Evolutionary conservation across 2,113 vertebrate species (phyloP).

Genomic region (Nibea coibor): DNA sequence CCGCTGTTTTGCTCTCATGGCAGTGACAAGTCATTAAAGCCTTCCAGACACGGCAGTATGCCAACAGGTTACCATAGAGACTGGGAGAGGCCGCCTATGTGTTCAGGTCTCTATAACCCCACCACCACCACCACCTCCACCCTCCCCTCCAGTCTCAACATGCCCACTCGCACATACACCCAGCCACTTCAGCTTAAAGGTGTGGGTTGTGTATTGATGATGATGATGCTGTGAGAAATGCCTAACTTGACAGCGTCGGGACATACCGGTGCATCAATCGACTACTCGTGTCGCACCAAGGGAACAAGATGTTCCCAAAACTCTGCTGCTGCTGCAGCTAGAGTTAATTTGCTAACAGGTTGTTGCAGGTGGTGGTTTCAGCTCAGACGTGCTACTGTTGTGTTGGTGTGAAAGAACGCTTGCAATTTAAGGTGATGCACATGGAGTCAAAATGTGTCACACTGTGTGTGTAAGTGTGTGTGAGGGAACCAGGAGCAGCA

Average conservation of each 20-base stretch:
- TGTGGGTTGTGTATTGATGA: conserved; percentile 36
- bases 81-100: conserved; percentile 56
- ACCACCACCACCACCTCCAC: conserved; percentile 2
- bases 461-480: conserved; percentile 13
- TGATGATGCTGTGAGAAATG: conserved; percentile 19
- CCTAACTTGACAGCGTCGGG: not conserved
- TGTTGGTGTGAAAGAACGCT: not conserved
- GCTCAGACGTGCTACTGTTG: not conserved
- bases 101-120: not conserved
- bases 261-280: conserved; percentile 9
- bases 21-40: conserved; percentile 70
- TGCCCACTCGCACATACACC: conserved; percentile 14
- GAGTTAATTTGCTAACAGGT: conserved; percentile 24
- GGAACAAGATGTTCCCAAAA: conserved; percentile 42
- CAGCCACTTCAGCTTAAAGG: conserved; percentile 7
- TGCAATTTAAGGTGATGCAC: not conserved
- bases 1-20: conserved; percentile 53
- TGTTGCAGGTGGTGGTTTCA: not conserved
- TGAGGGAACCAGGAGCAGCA: conserved; percentile 22
- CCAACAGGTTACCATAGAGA: conserved; percentile 83
- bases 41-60: conserved; percentile 58
- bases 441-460: not conserved
- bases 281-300: not conserved
- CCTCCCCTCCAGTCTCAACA: conserved; percentile 13
- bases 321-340: not conserved